phyloP scores from a whole-genome alignment of 2,797 vertebrate genomes.

The Pteropus rufus region DNA sequence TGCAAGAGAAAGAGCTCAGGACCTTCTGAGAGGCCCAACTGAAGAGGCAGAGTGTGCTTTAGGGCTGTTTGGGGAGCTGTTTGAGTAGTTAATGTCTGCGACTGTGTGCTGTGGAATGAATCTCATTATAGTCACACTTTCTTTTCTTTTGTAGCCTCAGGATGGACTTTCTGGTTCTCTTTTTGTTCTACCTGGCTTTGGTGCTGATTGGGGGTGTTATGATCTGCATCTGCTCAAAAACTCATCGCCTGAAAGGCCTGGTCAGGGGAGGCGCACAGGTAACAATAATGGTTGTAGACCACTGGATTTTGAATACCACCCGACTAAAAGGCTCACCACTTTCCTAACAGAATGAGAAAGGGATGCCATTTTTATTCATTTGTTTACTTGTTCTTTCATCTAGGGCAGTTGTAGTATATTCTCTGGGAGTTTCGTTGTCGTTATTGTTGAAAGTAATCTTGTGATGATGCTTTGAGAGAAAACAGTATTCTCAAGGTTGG shows the following conservation, averaged over 20 bases:
- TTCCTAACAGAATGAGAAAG: not conserved
- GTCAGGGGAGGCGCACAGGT: slow-evolving; percentile 59
- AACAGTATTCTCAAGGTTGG: not conserved
- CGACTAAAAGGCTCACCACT: not conserved
- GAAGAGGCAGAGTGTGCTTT: not conserved
- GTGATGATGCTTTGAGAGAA: not conserved
- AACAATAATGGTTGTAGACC: not conserved
- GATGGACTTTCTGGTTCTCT: slow-evolving; percentile 95
- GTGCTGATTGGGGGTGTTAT: slow-evolving; percentile 81
- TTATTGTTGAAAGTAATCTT: not conserved
- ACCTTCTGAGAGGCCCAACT: too few relatives aligned
- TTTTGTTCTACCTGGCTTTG: slow-evolving; percentile 86
- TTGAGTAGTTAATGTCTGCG: not conserved
- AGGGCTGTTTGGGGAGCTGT: not conserved
- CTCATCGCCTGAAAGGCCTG: not conserved
- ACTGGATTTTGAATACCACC: not conserved
- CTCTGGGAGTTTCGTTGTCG: not conserved
- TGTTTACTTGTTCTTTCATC: not conserved
- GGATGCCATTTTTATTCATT: not conserved
- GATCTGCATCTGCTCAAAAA: slow-evolving; percentile 79
- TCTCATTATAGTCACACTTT: not conserved
- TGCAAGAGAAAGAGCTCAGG: not conserved
- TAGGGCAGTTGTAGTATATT: not conserved
- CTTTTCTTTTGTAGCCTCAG: slow-evolving; percentile 48
- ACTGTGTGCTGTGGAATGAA: not conserved